Evolutionary conservation across 1,140 invertebrate genomes (phyloP).

Genomic region (Brachionus calyciflorus): DNA sequence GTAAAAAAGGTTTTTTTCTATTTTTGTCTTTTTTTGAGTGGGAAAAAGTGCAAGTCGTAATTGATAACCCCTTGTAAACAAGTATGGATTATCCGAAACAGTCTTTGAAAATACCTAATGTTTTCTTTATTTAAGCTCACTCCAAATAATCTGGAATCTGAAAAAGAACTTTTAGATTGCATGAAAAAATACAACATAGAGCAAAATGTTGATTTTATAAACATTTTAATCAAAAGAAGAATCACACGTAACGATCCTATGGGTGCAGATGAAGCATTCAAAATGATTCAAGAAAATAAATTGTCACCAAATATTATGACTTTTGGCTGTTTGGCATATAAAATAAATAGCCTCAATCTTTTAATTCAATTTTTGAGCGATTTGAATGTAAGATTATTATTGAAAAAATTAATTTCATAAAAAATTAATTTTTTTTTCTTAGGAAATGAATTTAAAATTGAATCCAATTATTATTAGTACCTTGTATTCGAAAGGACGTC

Average conservation of each 20-base stretch:
- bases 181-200: conserved; percentile 1
- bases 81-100: no score
- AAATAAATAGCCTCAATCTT: neutral
- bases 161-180: neutral
- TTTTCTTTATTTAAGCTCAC: neutral
- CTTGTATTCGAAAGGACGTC: neutral
- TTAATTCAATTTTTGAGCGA: conserved; percentile 40
- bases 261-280: neutral
- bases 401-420: neutral
- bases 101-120: neutral
- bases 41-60: no score
- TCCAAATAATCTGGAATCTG: neutral
- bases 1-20: no score
- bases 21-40: no score
- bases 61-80: no score
- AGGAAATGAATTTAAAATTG: conserved; percentile 5
- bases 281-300: conserved; percentile 21
- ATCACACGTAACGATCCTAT: neutral
- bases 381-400: neutral
- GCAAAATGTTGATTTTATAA: conserved; percentile 18
- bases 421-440: neutral
- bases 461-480: conserved; percentile 27
- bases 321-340: conserved; percentile 23
- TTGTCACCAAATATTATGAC: conserved; percentile 37
- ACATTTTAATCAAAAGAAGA: conserved; percentile 19